These are phyloP conservation scores for Taxidea taxus DNA, from an alignment of 2,113 vertebrate genomes.

Conservation along the genomic window DNA sequence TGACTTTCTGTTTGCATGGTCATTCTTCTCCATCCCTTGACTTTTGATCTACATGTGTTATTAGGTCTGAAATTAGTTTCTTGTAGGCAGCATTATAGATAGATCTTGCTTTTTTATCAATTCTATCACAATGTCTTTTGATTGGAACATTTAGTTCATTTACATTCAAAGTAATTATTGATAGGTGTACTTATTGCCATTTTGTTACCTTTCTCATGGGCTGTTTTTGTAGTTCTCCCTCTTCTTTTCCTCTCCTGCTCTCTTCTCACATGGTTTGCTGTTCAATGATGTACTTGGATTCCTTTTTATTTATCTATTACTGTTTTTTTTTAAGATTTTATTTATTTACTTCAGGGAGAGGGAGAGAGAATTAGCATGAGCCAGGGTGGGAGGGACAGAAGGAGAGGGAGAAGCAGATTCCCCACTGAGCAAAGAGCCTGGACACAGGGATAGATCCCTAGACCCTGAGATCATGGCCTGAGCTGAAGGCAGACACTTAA, in stretches of 20 bases:
- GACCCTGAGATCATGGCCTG: too few species aligned
- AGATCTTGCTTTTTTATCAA: not conserved
- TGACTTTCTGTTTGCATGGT: not conserved
- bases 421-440: too few species aligned
- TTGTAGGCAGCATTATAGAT: not conserved
- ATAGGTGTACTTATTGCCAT: not conserved
- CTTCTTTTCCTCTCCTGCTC: not conserved
- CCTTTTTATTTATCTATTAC: not conserved
- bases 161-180: not conserved
- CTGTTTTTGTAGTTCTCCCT: not conserved
- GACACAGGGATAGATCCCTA: too few species aligned
- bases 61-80: not conserved
- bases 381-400: too few species aligned
- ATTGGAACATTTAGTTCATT: not conserved
- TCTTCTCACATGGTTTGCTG: not conserved
- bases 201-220: not conserved
- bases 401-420: too few species aligned
- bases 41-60: not conserved
- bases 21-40: not conserved
- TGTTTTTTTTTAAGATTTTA: not conserved
- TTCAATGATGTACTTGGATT: not conserved
- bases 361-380: too few species aligned
- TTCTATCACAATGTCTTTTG: not conserved
- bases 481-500: too few species aligned
- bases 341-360: too few species aligned